phyloP scores from a whole-genome alignment of 2,797 vertebrate species.

The Lemur catta region DNA sequence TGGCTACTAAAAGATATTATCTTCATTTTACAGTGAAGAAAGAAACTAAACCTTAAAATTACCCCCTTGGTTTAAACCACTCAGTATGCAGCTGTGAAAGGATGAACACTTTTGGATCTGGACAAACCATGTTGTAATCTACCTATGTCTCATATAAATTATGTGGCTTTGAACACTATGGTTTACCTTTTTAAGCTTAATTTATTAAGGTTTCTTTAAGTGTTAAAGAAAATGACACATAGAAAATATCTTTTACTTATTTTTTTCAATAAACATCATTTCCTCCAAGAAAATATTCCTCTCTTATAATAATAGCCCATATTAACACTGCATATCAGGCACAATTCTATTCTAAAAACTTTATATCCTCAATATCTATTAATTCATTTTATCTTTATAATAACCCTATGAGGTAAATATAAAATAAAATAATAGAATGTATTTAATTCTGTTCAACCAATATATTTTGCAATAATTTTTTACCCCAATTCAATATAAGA shows the following conservation, averaged over 20 bases:
- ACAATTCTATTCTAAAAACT: neutral
- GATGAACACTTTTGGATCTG: neutral
- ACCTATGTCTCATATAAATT: neutral
- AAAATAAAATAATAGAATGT: constrained; percentile 2
- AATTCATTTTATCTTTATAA: constrained; percentile 15
- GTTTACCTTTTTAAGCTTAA: neutral
- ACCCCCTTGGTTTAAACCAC: neutral
- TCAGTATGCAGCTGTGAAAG: neutral
- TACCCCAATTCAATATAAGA: neutral
- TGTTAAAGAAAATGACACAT: neutral
- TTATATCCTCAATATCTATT: neutral
- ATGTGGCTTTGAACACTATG: neutral
- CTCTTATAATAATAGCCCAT: neutral
- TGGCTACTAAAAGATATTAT: neutral
- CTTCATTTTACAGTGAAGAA: neutral
- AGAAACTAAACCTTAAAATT: neutral
- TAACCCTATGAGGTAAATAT: neutral
- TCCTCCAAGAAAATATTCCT: neutral
- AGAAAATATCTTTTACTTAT: neutral
- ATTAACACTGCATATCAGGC: neutral
- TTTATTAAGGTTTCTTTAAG: neutral
- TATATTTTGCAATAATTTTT: neutral
- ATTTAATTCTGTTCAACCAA: neutral
- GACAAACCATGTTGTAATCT: neutral
- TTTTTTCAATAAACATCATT: neutral